Evolutionary conservation across 1,140 invertebrate genomes (phyloP), one percentile per base, ranked within the genome.

Genomic region (Drosophila asahinai): DNA sequence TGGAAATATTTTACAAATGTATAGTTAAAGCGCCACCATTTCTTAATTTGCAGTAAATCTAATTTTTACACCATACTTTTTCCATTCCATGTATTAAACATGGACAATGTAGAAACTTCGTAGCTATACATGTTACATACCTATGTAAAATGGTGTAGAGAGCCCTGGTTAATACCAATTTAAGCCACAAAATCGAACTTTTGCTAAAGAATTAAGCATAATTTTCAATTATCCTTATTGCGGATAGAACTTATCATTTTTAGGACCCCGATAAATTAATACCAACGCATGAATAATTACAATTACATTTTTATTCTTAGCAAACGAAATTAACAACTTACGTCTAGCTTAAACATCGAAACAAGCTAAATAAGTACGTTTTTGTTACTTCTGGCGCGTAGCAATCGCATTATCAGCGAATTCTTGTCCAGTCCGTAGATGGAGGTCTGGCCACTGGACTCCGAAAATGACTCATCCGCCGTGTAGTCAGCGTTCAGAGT

Each of bases 351-450:
- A 42, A 49, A 27, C 22, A 49, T 2, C 9, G n/a, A 14, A 19
- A 17, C 3, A 3, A 14, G n/a, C 42, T 87, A 87, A 12, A 84
- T 40, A 9, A 89, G 57, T 7, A 79, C 63, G 30, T 90, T 81
- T 38, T 81, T 68, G 38, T 59, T 78, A 30, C 86, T 89, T 49
- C 86, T 55, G n/a, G 84, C 84, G 0, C 81, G 78, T 42, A 89
- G 25, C n/a, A 89, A 36, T 3, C 81, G 74, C 84, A 89, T 89
- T 25, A 89, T 89, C 49, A 89, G 38, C 5, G 84, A 89, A 48
- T 89, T 84, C 57, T 90, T 89, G 45, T 79, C 81, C 8, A 90
- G 66, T 2, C 84, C 84, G 14, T 89, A 89, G 15, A 89, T 89
- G 1, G 84, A 89, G 22, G 77, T 84, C 40, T 90, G 81, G 0